Evolutionary conservation across 2,113 vertebrate genomes (phyloP).

Genomic region (Poeciliopsis turrubarensis): DNA sequence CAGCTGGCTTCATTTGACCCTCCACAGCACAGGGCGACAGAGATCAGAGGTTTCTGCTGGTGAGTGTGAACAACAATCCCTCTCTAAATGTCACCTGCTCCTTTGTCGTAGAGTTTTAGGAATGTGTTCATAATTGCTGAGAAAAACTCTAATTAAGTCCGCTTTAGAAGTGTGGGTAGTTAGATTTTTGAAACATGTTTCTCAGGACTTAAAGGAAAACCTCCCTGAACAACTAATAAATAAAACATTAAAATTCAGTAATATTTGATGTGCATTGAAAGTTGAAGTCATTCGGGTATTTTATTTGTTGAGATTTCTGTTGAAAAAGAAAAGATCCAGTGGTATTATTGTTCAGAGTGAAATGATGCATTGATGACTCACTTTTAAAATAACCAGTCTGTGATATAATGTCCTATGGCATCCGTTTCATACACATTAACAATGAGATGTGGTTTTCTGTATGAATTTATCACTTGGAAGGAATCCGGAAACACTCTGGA

Average conservation of each 20-base stretch:
- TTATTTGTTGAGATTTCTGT: too few species aligned
- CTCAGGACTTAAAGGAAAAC: not conserved
- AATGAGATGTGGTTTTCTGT: too few species aligned
- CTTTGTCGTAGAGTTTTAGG: not conserved
- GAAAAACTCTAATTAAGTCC: not conserved
- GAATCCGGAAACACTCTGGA: too few species aligned
- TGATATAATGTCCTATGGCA: too few species aligned
- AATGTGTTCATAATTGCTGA: not conserved
- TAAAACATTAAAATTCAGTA: not conserved
- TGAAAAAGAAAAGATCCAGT: too few species aligned
- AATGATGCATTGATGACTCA: too few species aligned
- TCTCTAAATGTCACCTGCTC: not conserved
- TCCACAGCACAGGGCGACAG: conserved; percentile 79
- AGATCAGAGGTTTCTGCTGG: conserved; percentile 83
- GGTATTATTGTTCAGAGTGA: too few species aligned
- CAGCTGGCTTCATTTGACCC: conserved; percentile 81
- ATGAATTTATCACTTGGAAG: too few species aligned
- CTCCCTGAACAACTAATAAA: not conserved
- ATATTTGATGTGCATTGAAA: not conserved
- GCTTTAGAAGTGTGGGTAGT: not conserved
- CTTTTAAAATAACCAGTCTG: too few species aligned
- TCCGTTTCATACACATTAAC: too few species aligned
- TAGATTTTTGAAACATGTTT: not conserved
- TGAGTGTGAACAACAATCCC: conserved; percentile 63
- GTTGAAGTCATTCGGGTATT: not conserved